Evolutionary conservation across 2,113 vertebrate species (phyloP).

Genomic region (Carettochelys insculpta): DNA sequence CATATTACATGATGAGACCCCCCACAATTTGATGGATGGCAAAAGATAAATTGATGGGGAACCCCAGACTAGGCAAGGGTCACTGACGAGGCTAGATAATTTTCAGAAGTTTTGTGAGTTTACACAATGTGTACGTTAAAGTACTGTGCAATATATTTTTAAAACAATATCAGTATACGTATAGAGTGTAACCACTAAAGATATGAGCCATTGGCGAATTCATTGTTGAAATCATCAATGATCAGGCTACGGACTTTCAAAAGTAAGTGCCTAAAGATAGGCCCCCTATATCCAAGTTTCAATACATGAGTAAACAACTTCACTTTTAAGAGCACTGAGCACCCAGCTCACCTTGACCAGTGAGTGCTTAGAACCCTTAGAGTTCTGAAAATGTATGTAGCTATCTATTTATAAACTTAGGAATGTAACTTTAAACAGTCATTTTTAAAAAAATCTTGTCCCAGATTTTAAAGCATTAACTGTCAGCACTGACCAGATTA

Average conservation of each 20-base stretch:
- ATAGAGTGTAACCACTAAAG: background rate
- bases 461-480: background rate
- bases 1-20: no score
- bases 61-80: background rate
- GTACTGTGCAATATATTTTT: background rate
- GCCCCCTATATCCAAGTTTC: background rate
- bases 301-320: background rate
- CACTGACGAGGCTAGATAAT: background rate
- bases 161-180: background rate
- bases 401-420: background rate
- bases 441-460: background rate
- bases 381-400: background rate
- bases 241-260: background rate
- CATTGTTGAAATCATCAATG: background rate
- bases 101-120: background rate
- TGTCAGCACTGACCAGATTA: background rate
- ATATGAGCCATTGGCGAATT: background rate
- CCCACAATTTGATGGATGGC: background rate
- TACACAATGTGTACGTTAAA: background rate
- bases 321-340: no score
- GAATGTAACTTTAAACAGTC: background rate
- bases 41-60: background rate
- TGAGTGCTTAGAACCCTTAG: background rate
- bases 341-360: background rate
- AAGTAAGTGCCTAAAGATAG: background rate